Evolutionary conservation across 2,888 invertebrate genomes (phyloP).

Genomic region (Alcis repandata): DNA sequence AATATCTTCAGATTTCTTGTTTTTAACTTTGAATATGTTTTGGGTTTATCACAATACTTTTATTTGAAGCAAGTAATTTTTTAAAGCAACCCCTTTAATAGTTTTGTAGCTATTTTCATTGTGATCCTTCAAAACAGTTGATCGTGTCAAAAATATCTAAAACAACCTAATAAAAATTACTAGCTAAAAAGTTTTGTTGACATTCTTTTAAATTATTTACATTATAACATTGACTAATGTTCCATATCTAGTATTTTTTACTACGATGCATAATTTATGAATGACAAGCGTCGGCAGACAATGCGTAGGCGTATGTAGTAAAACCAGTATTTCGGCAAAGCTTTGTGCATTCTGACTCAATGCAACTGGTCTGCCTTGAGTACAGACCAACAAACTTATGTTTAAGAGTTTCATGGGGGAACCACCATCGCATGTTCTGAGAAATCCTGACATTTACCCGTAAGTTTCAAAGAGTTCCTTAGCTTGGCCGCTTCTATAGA

Average conservation of each 20-base stretch:
- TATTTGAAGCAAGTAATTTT: too few relatives aligned
- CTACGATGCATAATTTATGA: constrained; percentile 31
- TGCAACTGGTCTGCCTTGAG: constrained; percentile 55
- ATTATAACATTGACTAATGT: constrained; percentile 1
- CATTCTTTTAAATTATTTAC: neutral
- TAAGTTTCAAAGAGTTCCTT: neutral
- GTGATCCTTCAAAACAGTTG: too few relatives aligned
- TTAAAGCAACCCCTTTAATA: too few relatives aligned
- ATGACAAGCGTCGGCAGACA: constrained; percentile 24
- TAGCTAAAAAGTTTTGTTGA: neutral
- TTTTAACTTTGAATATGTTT: too few relatives aligned
- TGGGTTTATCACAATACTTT: too few relatives aligned
- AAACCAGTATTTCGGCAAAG: constrained; percentile 23
- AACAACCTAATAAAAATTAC: too few relatives aligned
- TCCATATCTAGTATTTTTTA: constrained; percentile 22
- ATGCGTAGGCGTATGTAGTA: constrained; percentile 28
- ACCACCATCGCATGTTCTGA: neutral
- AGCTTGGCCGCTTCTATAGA: neutral
- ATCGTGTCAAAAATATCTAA: too few relatives aligned
- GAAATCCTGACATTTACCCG: neutral
- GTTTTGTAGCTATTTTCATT: too few relatives aligned
- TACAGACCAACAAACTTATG: neutral
- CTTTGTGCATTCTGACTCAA: constrained; percentile 51
- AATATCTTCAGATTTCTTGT: too few relatives aligned
- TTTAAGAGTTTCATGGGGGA: neutral